Conservation (phyloP, 2,113 vertebrate genomes). For the Amazona guildingii region DNA sequence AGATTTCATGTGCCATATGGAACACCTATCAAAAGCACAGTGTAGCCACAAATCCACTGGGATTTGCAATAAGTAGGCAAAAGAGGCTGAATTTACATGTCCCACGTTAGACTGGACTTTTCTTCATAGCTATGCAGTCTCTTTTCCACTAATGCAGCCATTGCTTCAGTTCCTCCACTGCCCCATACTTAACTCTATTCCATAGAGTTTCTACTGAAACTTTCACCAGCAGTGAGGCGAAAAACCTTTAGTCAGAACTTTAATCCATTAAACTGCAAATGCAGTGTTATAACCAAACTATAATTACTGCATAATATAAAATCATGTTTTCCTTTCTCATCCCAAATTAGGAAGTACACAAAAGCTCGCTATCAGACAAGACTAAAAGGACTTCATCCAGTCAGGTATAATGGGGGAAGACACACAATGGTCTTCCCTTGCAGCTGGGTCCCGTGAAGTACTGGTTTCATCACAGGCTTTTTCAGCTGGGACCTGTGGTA, state of each 20-base stretch:
- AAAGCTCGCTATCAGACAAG: background rate
- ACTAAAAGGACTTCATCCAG: background rate
- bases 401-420: background rate
- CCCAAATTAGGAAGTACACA: background rate
- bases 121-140: background rate
- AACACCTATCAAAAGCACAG: background rate
- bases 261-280: background rate
- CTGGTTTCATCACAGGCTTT: background rate
- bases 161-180: background rate
- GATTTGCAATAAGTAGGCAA: slow-evolving; percentile 18
- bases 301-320: background rate
- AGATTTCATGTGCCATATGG: slow-evolving; percentile 19
- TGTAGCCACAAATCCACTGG: background rate
- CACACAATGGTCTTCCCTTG: background rate
- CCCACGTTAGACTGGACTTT: background rate
- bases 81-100: slow-evolving; percentile 17
- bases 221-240: background rate
- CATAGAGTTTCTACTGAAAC: background rate
- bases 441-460: background rate
- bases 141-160: background rate
- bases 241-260: background rate
- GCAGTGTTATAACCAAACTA: background rate
- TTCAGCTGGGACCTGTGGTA: background rate
- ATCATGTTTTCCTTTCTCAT: background rate
- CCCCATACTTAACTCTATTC: background rate